Evolutionary conservation across 1,140 invertebrate genomes (phyloP), one percentile per base, ranked within the genome.

Genomic region (Xylocopa sonorina): DNA sequence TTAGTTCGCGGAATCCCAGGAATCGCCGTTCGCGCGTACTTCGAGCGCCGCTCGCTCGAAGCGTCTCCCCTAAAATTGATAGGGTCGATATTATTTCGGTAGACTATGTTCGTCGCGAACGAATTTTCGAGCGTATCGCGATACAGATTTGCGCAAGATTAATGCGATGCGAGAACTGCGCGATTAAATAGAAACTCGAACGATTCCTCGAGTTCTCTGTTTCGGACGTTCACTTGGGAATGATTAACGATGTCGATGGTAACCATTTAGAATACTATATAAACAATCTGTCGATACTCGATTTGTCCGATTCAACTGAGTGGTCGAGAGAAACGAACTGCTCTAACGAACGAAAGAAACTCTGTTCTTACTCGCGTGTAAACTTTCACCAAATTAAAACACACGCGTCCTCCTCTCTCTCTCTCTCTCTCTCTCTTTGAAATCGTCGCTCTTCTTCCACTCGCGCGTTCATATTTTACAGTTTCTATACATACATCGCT

Each of bases 201-300:
- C 4, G n/a, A 21, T 29, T 68, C 29, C 68, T 71, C 51, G 24
- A 71, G 14, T 21, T 57, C 18, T 32, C 34, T 57, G 51, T 34
- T 29, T 10, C n/a, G 18, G 51, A 57, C 51, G 29, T 50, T 51
- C 68, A 29, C 38, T 43, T 24, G 12, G 7, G 5, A 34, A 53
- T 53, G 68, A 69, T 69, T 55, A 69, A 69, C 55, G 18, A 16
- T 34, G 41, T 41, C 51, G 34, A 21, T 10, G 50, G 51, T 55
- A 55, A 34, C 34, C 51, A 57, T 69, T 69, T 69, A 38, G 34
- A 57, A 71, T n/a, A 43, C 51, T 18, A 12, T 32, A 57, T 29
- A 29, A 18, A 50, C 29, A 16, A 18, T 43, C 51, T 29, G 51
- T 71, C 67, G 50, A 55, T 48, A 38, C 16, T 12, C n/a, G n/a